These are phyloP conservation scores for Amazona guildingii DNA, from an alignment of 2,113 vertebrate genomes.

Conservation along the genomic window DNA sequence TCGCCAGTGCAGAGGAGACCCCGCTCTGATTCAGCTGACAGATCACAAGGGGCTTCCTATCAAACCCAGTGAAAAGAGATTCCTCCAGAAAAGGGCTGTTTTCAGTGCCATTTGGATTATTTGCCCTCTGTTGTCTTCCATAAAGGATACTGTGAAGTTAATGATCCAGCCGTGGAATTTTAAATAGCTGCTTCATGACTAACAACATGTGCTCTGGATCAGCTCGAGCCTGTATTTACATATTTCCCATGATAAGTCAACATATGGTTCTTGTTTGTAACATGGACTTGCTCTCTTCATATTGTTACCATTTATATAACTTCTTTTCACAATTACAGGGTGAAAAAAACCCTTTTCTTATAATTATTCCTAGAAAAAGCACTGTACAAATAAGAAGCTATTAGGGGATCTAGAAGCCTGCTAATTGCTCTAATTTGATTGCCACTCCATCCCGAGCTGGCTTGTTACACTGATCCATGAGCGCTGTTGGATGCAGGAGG, in stretches of 20 bases:
- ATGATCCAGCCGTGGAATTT: slow-evolving; percentile 36
- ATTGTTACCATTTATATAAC: background rate
- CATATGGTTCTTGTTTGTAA: slow-evolving; percentile 80
- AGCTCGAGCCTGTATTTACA: slow-evolving; percentile 69
- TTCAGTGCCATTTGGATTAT: slow-evolving; percentile 5
- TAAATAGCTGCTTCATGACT: slow-evolving; percentile 76
- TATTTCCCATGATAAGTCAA: slow-evolving; percentile 82
- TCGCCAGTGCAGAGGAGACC: background rate
- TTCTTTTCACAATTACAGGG: slow-evolving; percentile 1
- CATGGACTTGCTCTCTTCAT: slow-evolving; percentile 50
- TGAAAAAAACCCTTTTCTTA: background rate
- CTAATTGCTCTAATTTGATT: background rate
- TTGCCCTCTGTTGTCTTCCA: slow-evolving; percentile 25
- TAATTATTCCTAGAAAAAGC: slow-evolving; percentile 19
- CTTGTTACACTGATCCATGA: background rate
- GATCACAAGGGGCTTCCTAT: background rate
- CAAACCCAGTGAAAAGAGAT: background rate
- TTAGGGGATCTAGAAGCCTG: background rate
- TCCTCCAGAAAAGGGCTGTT: background rate
- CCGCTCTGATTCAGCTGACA: background rate
- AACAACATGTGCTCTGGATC: slow-evolving; percentile 79
- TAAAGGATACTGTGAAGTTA: slow-evolving; percentile 62
- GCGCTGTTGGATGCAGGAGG: background rate
- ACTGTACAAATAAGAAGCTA: background rate
- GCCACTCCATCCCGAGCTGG: background rate